A percentile compares a stretch with the other conserved stretches of the same genome.
These are phyloP conservation scores for Dendroctonus ponderosae DNA, from an alignment of 1,140 invertebrate species.

Conservation along the genomic window DNA sequence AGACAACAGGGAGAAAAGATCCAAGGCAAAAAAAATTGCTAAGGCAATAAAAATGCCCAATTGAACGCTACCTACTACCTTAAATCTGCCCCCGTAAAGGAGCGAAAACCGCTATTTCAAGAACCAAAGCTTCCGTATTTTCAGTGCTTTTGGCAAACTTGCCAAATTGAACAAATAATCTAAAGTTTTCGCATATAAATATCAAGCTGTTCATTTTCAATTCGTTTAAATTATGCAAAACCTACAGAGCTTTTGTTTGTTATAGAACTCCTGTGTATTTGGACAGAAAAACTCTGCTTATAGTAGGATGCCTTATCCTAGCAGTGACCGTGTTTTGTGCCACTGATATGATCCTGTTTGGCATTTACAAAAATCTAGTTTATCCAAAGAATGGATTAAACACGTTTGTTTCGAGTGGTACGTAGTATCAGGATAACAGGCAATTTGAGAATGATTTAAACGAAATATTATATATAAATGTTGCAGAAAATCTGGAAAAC, in stretches of 20 bases:
- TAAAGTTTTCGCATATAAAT: too few relatives aligned
- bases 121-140: too few relatives aligned
- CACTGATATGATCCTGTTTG: constrained; percentile 38
- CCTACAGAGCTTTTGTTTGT: not conserved
- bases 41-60: too few relatives aligned
- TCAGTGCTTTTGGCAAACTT: too few relatives aligned
- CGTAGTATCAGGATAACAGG: not conserved
- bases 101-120: too few relatives aligned
- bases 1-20: too few relatives aligned
- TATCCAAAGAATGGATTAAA: constrained; percentile 32
- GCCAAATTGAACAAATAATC: too few relatives aligned
- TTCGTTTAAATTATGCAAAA: not conserved
- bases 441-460: constrained; percentile 2
- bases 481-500: constrained; percentile 22
- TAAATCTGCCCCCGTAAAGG: too few relatives aligned
- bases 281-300: constrained; percentile 32
- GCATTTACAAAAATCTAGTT: constrained; percentile 34
- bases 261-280: constrained; percentile 20
- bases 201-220: too few relatives aligned
- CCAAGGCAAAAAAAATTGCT: too few relatives aligned
- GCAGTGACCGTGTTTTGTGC: constrained; percentile 38
- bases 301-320: constrained; percentile 33
- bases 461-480: not conserved
- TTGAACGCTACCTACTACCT: too few relatives aligned
- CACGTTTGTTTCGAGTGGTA: constrained; percentile 13